Conservation (phyloP, 2,797 vertebrate genomes). For the Anguilla obscura region DNA sequence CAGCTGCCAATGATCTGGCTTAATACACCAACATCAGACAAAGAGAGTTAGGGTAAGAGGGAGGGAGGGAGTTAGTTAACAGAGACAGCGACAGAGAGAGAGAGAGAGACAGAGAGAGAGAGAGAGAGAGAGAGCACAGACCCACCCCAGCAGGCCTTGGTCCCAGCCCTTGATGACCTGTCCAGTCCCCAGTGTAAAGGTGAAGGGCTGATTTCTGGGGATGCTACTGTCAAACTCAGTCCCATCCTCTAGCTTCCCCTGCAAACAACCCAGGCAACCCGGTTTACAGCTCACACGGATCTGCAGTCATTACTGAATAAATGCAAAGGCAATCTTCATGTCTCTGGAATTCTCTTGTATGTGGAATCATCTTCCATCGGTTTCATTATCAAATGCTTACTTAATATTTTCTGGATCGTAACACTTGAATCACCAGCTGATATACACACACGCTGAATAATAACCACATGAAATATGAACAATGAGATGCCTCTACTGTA, state of each 20-base stretch:
- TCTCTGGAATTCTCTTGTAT: not conserved
- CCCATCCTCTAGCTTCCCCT: constrained; percentile 89
- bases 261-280: not conserved
- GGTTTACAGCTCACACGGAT: not conserved
- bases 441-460: not conserved
- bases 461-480: not conserved
- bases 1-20: not conserved
- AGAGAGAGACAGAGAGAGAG: not conserved
- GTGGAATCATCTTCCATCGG: not conserved
- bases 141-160: constrained; percentile 85
- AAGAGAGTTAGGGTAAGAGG: not conserved
- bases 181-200: constrained; percentile 87
- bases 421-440: not conserved
- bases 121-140: not conserved
- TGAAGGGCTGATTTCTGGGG: constrained; percentile 82
- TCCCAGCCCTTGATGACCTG: constrained; percentile 93
- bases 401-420: not conserved
- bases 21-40: not conserved
- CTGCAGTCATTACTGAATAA: not conserved
- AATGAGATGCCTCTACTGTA: not conserved
- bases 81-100: not conserved
- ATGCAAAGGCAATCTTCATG: not conserved
- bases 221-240: constrained; percentile 93
- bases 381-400: not conserved
- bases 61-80: not conserved